Base-by-base conservation (phyloP, 2,888 invertebrate genomes). In the Caenorhabditis afra region DNA sequence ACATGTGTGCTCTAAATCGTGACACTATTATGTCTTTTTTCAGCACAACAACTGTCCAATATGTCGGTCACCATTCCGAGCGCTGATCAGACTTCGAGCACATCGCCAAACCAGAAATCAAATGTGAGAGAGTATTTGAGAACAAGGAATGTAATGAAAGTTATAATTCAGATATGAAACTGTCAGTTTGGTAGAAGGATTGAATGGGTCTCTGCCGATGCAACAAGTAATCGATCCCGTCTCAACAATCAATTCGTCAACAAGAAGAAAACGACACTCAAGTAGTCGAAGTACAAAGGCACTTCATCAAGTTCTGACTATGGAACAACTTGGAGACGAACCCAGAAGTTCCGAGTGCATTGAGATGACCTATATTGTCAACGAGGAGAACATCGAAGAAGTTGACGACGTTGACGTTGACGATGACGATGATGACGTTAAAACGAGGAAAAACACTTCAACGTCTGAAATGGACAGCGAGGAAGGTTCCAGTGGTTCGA, bases 41-140 rank as follows among this genome's bases (percentile, higher is more conserved):
- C 71, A 91, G 93, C 96, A 97, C 29, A 98, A 96, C 92, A 98
- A 97, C 92, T 99, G 99, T 89, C 99, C 99, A 8, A 99, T 99
- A 86, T 99, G 99, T 91, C 93, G 99, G 80, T 96, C 97, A n/a
- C 98, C 98, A 11, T 99, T 99, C 92, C 93, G 98, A 81, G 99
- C 99, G 0, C 93, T 99, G 61, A 92, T 99, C 71, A 97, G 98
- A 92, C 95, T 99, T 62, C 93, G 96, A 80, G 97, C 98, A 29
- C 75, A 70, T 39, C 53, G 82, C 57, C 82, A 75, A 44, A 80
- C 79, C 14, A 67, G 73, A 23, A 68, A 79, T 74, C 81, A 78
- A 67, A 79, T 77, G 77, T 79, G 37, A 65, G 65, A 18, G 1
- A 52, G 16, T 11, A 45, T 4, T 65, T n/a, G 12, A 39, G 20